Evolutionary conservation across 2,888 invertebrate genomes (phyloP), one percentile per base, ranked within the genome.

Genomic region (Chloromyia formosa): DNA sequence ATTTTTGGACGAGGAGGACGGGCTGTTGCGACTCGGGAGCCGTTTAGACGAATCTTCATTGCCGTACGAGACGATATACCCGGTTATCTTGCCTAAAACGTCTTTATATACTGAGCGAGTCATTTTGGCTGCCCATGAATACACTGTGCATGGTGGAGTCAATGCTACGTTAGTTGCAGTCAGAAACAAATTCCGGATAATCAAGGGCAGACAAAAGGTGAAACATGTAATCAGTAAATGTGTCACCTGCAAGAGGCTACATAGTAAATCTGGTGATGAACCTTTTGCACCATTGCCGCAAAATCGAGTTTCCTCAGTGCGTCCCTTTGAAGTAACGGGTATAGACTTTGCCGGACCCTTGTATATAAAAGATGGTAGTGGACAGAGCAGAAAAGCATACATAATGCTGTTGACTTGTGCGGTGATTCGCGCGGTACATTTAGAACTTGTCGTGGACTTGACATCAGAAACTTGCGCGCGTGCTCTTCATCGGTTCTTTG

Each of bases 171-270:
- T 56, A 4, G 56, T 18, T 16, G 18, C 18, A 10, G 4, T 56
- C 4, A 2, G 56, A 18, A 18, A 3, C 4, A 18, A 56, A 56
- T 56, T 56, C 14, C 61, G 72, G 64, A 40, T 75, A 18, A 12
- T 64, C 10, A 72, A 56, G 12, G 64, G 20, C 12, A 42, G 74
- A 7, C 74, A 68, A 53, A n/a, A 54, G 2, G 16, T 76, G 3
- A 76, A 76, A 54, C 53, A 5, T 1, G 12, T 74, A 12, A 76
- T 56, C 12, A 69, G 58, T n/a, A n/a, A 54, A 5, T 76, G 76
- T 69, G 69, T 74, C 20, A 60, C 71, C 2, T 74, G 76, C 62
- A 74, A 74, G 12, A n/a, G 60, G 18, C 27, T 76, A 27, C 49
- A 53, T n/a, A 62, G 56, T 53, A 45, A 72, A 42, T 18, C 75